These are phyloP conservation scores for Microctonus brassicae DNA, from an alignment of 2,888 invertebrate species.

Conservation along the genomic window DNA sequence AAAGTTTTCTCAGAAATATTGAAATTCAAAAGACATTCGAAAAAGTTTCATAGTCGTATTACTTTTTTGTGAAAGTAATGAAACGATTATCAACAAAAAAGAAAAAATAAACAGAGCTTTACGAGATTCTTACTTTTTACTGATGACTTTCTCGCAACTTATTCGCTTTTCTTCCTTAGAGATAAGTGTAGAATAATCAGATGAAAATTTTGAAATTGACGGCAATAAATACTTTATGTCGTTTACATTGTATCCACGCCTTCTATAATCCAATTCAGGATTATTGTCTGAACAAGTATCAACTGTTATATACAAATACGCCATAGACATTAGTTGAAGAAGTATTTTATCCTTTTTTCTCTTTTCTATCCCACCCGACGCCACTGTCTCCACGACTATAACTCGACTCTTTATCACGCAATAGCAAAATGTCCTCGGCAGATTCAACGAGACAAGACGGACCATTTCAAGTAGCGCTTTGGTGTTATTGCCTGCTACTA, in stretches of 20 bases:
- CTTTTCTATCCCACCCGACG: not conserved
- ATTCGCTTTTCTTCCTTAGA: too few relatives aligned
- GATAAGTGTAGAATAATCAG: not conserved
- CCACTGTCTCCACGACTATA: constrained; percentile 5
- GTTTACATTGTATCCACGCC: not conserved
- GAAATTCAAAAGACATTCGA: too few relatives aligned
- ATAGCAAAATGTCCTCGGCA: constrained; percentile 23
- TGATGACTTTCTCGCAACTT: too few relatives aligned
- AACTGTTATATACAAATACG: constrained; percentile 32
- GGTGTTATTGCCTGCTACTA: constrained; percentile 23
- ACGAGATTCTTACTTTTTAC: too few relatives aligned
- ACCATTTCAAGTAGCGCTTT: constrained; percentile 17
- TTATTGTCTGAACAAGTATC: constrained; percentile 39
- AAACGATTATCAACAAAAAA: too few relatives aligned
- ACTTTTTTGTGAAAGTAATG: too few relatives aligned
- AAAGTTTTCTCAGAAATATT: too few relatives aligned
- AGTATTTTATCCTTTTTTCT: constrained; percentile 8
- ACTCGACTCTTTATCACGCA: constrained; percentile 26
- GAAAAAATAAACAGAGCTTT: too few relatives aligned
- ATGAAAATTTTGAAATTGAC: not conserved
- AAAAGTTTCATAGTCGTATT: too few relatives aligned
- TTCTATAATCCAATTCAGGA: constrained; percentile 7
- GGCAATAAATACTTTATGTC: not conserved
- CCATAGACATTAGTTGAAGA: not conserved
- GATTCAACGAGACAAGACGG: constrained; percentile 22